Conservation (phyloP, 2,797 vertebrate species). For the Notoglanidium macrostoma region DNA sequence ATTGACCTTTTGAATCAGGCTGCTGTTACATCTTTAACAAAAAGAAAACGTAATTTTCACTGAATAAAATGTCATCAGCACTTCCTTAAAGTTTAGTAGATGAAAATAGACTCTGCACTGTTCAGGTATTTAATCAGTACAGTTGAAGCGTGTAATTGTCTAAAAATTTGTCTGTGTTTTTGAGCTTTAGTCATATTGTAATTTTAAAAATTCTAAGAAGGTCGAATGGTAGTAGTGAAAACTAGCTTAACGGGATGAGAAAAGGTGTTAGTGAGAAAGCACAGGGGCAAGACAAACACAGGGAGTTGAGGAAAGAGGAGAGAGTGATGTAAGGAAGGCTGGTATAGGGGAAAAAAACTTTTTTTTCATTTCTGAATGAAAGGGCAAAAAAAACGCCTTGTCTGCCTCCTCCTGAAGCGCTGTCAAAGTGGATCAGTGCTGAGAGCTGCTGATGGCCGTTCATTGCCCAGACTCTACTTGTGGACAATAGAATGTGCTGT, state of each 20-base stretch:
- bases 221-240: conserved; percentile 10
- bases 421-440: conserved; percentile 99
- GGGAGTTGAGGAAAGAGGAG: conserved; percentile 74
- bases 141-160: conserved; percentile 1
- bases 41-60: background rate
- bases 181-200: background rate
- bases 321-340: conserved; percentile 67
- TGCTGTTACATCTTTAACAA: background rate
- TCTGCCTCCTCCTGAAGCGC: conserved; percentile 92
- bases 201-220: background rate
- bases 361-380: conserved; percentile 75
- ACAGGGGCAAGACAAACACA: conserved; percentile 21
- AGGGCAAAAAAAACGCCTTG: conserved; percentile 73
- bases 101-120: background rate
- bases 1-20: background rate
- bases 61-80: background rate
- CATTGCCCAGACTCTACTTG: conserved; percentile 77
- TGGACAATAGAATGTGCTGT: conserved; percentile 88
- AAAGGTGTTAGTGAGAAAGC: conserved; percentile 31
- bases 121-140: conserved; percentile 1
- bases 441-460: conserved; percentile 78
- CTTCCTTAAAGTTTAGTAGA: background rate
- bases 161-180: conserved; percentile 22
- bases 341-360: conserved; percentile 72
- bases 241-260: conserved; percentile 14